phyloP scores from a whole-genome alignment of 2,797 vertebrate genomes.

The Sibirionetta formosa region DNA sequence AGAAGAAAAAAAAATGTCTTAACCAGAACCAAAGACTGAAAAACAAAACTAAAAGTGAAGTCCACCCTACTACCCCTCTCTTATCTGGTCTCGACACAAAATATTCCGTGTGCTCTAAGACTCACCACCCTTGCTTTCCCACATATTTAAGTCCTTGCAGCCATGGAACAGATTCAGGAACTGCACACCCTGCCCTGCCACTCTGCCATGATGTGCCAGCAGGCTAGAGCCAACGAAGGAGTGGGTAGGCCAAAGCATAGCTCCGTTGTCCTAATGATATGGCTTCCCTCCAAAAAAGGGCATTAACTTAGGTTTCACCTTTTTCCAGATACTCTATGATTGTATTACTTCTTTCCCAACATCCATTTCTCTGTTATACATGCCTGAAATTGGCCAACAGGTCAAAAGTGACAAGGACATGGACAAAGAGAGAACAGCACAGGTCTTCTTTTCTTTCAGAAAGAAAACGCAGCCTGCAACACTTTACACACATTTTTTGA shows the following conservation, averaged over 20 bases:
- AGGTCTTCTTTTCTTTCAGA: not conserved
- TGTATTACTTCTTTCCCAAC: not conserved
- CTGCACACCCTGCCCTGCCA: not conserved
- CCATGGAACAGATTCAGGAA: not conserved
- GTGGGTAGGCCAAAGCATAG: not conserved
- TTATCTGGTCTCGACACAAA: not conserved
- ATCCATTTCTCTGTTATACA: not conserved
- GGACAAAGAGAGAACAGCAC: not conserved
- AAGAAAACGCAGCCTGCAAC: not conserved
- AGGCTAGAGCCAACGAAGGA: rapidly evolving
- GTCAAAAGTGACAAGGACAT: not conserved
- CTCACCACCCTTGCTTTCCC: not conserved
- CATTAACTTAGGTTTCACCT: not conserved
- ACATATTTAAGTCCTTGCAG: not conserved
- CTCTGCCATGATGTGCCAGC: rapidly evolving
- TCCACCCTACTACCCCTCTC: not conserved
- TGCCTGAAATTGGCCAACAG: not conserved
- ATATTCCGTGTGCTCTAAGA: not conserved
- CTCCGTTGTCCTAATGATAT: rapidly evolving
- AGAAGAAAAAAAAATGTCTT: not conserved
- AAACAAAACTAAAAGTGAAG: not conserved
- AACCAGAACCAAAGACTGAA: not conserved
- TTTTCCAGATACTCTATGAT: not conserved
- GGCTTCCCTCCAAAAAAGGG: not conserved
- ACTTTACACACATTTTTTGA: not conserved